These are phyloP conservation scores for Sylvia borin DNA, from an alignment of 2,797 vertebrate genomes.

Conservation along the genomic window DNA sequence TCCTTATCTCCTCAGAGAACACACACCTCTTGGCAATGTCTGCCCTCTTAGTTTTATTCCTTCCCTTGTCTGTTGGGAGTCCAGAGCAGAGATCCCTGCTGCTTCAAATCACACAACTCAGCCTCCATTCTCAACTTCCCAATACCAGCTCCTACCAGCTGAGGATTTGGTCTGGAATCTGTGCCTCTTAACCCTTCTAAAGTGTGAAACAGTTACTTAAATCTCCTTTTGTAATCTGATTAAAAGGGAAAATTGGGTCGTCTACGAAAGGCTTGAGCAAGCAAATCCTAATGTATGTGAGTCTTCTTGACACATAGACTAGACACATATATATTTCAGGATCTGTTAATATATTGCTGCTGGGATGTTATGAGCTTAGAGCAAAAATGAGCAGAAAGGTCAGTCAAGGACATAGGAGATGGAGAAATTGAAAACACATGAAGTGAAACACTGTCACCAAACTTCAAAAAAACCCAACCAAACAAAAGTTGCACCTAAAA, in stretches of 20 bases:
- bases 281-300: conserved; percentile 14
- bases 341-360: conserved; percentile 54
- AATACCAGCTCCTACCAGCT: background rate
- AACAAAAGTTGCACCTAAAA: background rate
- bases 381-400: background rate
- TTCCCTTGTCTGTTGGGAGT: background rate
- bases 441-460: background rate
- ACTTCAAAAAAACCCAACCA: background rate
- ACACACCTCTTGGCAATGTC: background rate
- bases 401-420: background rate
- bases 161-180: background rate
- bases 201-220: background rate
- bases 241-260: conserved; percentile 19
- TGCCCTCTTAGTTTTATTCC: background rate
- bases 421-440: background rate
- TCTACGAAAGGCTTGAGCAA: background rate
- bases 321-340: conserved; percentile 51
- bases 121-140: background rate
- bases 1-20: background rate
- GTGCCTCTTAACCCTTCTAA: background rate
- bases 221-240: background rate
- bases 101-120: background rate
- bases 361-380: conserved; percentile 15
- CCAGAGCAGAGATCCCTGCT: background rate
- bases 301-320: background rate